Evolutionary conservation across 2,797 vertebrate species (phyloP).

Genomic region (Macrochelys suwanniensis): DNA sequence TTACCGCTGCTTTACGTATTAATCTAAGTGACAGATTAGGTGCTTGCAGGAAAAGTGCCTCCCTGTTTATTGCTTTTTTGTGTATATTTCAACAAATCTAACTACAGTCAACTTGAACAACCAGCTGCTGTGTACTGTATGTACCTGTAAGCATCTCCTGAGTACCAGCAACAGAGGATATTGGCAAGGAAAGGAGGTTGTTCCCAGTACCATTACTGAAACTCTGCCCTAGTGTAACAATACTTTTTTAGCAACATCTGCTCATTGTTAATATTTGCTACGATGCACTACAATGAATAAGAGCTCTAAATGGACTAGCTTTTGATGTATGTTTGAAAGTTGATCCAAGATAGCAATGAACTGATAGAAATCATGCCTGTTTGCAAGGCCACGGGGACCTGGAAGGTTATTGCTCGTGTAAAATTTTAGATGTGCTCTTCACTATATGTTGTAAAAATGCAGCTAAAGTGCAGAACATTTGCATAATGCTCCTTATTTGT

Average conservation of each 20-base stretch:
- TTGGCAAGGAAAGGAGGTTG: accelerated
- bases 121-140: neutral
- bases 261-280: neutral
- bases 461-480: neutral
- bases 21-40: neutral
- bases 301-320: neutral
- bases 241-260: neutral
- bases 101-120: neutral
- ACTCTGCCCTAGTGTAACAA: neutral
- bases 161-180: neutral
- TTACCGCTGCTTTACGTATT: neutral
- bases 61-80: neutral
- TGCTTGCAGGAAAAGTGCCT: neutral
- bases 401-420: neutral
- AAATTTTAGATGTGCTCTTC: too few relatives aligned
- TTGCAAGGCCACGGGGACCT: neutral
- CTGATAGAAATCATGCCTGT: neutral
- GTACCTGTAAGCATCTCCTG: neutral
- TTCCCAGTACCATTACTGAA: neutral
- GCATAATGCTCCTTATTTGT: neutral
- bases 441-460: neutral
- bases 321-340: neutral
- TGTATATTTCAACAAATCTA: neutral
- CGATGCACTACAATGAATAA: neutral
- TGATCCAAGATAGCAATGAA: neutral